Conservation (phyloP, 2,113 vertebrate species). For the Carassius gibelio region DNA sequence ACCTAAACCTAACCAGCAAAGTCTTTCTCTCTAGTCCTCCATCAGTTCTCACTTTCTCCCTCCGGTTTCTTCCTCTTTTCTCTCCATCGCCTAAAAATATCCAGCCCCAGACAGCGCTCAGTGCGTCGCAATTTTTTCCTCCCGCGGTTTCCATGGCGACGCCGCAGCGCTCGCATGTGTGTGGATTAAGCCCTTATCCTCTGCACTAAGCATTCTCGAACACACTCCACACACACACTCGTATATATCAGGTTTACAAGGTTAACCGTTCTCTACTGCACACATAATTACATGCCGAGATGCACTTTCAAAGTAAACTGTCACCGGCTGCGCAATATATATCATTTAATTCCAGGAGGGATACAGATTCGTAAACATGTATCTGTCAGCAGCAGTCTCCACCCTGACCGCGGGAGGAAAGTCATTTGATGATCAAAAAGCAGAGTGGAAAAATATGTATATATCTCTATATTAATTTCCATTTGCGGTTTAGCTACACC, state of each 20-base stretch:
- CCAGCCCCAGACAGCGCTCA: conserved; percentile 50
- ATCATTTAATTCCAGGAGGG: not conserved
- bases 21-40: not conserved
- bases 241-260: conserved; percentile 36
- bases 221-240: conserved; percentile 39
- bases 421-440: not conserved
- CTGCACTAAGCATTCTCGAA: conserved; percentile 56
- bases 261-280: conserved; percentile 52
- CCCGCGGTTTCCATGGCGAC: conserved; percentile 58
- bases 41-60: conserved; percentile 5
- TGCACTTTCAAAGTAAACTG: conserved; percentile 53
- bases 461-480: conserved; percentile 32
- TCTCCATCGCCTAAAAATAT: conserved; percentile 48
- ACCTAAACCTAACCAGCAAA: conserved; percentile 37
- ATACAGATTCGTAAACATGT: conserved; percentile 56
- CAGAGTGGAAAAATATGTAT: not conserved
- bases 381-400: conserved; percentile 45
- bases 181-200: conserved; percentile 57
- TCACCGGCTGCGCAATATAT: conserved; percentile 44
- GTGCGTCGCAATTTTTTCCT: conserved; percentile 52
- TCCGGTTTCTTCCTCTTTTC: conserved; percentile 9
- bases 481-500: conserved; percentile 44
- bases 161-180: conserved; percentile 19
- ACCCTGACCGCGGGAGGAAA: conserved; percentile 1
- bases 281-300: conserved; percentile 58